phyloP scores from a whole-genome alignment of 2,888 invertebrate species.

The Dermolepida albohirtum region DNA sequence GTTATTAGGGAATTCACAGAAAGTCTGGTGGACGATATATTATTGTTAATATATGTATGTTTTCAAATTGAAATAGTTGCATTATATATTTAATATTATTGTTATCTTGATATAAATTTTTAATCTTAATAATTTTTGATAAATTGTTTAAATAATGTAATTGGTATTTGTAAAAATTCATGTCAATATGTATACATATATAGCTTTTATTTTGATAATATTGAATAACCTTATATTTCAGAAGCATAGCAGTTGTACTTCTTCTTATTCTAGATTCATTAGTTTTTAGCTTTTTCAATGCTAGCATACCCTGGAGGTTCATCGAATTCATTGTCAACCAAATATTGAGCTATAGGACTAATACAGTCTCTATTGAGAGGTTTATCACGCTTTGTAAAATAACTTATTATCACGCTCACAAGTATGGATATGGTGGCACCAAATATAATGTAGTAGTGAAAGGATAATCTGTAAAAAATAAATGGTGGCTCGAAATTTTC shows the following conservation, averaged over 20 bases:
- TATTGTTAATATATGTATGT: no score
- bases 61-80: no score
- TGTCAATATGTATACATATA: no score
- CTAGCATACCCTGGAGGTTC: constrained; percentile 1
- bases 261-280: neutral
- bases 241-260: neutral
- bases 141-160: no score
- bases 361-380: constrained; percentile 71
- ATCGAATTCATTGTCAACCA: neutral
- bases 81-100: no score
- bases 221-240: constrained; percentile 10
- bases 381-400: constrained; percentile 67
- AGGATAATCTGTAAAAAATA: constrained; percentile 73
- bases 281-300: constrained; percentile 3
- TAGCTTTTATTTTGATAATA: no score
- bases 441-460: constrained; percentile 76
- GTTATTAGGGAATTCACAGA: no score
- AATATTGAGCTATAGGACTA: constrained; percentile 63
- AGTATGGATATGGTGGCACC: constrained; percentile 72
- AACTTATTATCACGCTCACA: constrained; percentile 73
- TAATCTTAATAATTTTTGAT: no score
- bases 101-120: no score
- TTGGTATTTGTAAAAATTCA: no score
- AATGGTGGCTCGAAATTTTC: constrained; percentile 56
- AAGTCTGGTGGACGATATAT: no score